Conservation (phyloP, 2,797 vertebrate species). For the Phrynocephalus forsythii region DNA sequence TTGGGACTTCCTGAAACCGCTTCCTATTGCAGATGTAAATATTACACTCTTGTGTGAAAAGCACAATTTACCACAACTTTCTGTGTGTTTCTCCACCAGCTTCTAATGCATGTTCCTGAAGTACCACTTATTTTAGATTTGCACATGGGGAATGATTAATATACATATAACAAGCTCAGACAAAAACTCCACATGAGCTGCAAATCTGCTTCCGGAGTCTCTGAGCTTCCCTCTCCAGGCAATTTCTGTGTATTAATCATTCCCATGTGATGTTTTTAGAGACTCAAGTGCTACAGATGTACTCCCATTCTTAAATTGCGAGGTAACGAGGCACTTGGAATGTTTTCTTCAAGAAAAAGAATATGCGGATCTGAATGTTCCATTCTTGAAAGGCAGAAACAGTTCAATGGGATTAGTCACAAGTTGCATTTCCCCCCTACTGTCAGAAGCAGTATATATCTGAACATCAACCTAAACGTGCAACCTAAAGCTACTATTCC, state of each 20-base stretch:
- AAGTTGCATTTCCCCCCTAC: background rate
- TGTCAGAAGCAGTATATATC: too few species aligned
- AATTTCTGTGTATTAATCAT: slow-evolving; percentile 4
- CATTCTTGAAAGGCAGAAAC: background rate
- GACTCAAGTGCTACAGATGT: background rate
- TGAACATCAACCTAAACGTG: too few species aligned
- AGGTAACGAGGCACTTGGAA: background rate
- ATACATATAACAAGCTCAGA: slow-evolving; percentile 4
- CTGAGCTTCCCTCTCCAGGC: background rate
- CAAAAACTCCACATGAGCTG: background rate
- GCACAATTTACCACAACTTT: too few species aligned
- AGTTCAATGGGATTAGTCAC: background rate
- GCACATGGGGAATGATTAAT: background rate
- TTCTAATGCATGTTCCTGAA: background rate
- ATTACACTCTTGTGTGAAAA: too few species aligned
- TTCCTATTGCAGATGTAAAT: too few species aligned
- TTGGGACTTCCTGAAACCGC: too few species aligned
- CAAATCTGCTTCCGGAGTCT: background rate
- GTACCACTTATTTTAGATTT: background rate
- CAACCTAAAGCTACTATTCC: too few species aligned
- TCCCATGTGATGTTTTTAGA: slow-evolving; percentile 6
- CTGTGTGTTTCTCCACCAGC: background rate
- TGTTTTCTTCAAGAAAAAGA: background rate
- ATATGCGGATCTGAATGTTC: background rate
- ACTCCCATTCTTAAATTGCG: background rate